Evolutionary conservation across 2,888 invertebrate species (phyloP).

Genomic region (Mamestra brassicae): DNA sequence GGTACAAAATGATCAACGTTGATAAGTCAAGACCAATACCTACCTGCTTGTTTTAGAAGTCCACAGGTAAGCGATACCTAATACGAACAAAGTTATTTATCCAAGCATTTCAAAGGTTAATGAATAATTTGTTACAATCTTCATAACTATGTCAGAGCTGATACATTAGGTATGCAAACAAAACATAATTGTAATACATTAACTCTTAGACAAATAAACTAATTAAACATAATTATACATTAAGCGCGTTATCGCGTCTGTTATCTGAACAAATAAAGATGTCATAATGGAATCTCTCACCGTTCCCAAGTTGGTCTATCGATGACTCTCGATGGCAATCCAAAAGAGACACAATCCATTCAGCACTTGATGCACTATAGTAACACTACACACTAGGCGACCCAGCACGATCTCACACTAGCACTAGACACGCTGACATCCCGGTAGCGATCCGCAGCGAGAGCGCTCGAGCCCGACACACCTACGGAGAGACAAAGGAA

Average conservation of each 20-base stretch:
- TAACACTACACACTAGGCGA: constrained; percentile 88
- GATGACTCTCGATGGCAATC: constrained; percentile 89
- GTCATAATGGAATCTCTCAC: constrained; percentile 75
- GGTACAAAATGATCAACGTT: constrained; percentile 35
- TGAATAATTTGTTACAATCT: constrained; percentile 29
- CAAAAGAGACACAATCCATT: constrained; percentile 89
- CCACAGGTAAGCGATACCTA: constrained; percentile 7
- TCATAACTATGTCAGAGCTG: constrained; percentile 18
- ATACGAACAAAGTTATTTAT: constrained; percentile 19
- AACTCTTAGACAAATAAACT: constrained; percentile 54
- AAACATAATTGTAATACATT: constrained; percentile 35
- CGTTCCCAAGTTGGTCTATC: constrained; percentile 88
- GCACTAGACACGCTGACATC: constrained; percentile 88
- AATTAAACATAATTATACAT: constrained; percentile 50
- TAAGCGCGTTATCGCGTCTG: constrained; percentile 40
- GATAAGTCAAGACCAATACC: constrained; percentile 4
- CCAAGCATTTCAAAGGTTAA: constrained; percentile 19
- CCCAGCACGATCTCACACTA: constrained; percentile 87
- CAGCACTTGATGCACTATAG: constrained; percentile 88
- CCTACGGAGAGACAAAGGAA: constrained; percentile 85
- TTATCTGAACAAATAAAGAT: constrained; percentile 58
- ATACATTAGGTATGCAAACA: constrained; percentile 44
- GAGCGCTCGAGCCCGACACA: constrained; percentile 73
- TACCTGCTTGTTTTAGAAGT: constrained; percentile 5
- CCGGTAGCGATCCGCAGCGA: constrained; percentile 75